Evolutionary conservation across 2,113 vertebrate species (phyloP), one percentile per base, ranked within the genome.

Genomic region (Leucopternis melanops): DNA sequence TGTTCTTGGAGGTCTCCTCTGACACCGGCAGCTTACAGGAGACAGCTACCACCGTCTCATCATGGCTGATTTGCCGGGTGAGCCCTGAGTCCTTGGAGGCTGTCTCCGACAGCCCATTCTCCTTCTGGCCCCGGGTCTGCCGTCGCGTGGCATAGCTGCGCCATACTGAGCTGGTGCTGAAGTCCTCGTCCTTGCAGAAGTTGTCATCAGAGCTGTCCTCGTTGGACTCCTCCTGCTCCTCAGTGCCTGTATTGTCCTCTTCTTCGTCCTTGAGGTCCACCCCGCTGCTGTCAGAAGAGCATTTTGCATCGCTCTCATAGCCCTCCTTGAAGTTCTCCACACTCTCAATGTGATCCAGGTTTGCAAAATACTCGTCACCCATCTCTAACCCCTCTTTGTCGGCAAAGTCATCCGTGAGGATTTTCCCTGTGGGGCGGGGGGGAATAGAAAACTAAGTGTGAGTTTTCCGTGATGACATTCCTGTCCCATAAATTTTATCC

Each of bases 301-400:
- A 99, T 71, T 98, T 98, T 10, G 98, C 99, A 16, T 99, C 99
- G 13, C 99, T 99, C 97, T 99, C 99, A 31, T 99, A 99, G 45
- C 99, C 99, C 74, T 99, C 99, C 96, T 99, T 99, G 97, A 99
- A 99, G 97, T 99, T 99, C 98, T 99, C 99, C 98, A 99, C 99
- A 8, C 99, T 99, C 98, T 99, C 99, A 1, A 99, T 99, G 94
- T 99, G 99, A 91, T 99, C 99, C 96, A 99, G 97, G 96, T 99
- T 99, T 45, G 99, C 99, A 12, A 99, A 99, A 71, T 99, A 99
- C 42, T 99, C 99, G 2, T 99, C 99, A 0, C 99, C 99, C 99
- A 99, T 99, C 97, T 99, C 99, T 32, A 99, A 94, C 54, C 99
- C 99, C 75, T 99, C 99, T 72, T 99, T 99, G 97, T 99, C 99